These are phyloP conservation scores for Epinotia ramella DNA, from an alignment of 2,888 invertebrate genomes.

Conservation along the genomic window DNA sequence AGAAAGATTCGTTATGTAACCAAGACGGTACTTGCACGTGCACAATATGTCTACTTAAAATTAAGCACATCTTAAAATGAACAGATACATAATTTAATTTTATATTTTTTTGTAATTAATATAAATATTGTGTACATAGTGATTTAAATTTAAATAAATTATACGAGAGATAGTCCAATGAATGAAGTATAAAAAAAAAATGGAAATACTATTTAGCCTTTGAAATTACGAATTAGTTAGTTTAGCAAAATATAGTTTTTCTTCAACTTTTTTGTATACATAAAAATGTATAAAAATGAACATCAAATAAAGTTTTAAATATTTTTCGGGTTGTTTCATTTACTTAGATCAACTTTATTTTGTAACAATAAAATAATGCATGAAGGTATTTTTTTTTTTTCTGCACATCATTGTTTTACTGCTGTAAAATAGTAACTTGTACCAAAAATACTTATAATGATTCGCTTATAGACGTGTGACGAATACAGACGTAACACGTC, in stretches of 20 bases:
- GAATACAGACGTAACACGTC: too few relatives aligned
- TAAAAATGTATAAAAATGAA: constrained; percentile 32
- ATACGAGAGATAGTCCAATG: background rate
- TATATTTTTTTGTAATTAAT: background rate
- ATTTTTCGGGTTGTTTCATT: constrained; percentile 22
- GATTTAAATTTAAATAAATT: background rate
- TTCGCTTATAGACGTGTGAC: too few relatives aligned
- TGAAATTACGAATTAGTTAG: constrained; percentile 37
- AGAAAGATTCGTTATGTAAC: background rate
- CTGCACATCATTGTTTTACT: too few relatives aligned
- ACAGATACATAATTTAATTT: too few relatives aligned
- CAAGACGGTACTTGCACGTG: background rate
- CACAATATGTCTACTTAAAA: background rate
- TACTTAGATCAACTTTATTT: background rate
- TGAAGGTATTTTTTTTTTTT: too few relatives aligned
- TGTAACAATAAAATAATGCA: too few relatives aligned
- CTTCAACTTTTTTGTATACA: constrained; percentile 38
- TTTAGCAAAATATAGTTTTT: constrained; percentile 30
- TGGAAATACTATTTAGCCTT: constrained; percentile 18
- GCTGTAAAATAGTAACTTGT: too few relatives aligned
- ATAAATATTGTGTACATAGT: constrained; percentile 21
- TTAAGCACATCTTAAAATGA: background rate
- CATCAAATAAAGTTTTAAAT: constrained; percentile 40
- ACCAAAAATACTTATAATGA: too few relatives aligned
- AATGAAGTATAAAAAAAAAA: constrained; percentile 5